phyloP scores from a whole-genome alignment of 2,113 vertebrate genomes.

The Limnothrissa miodon region DNA sequence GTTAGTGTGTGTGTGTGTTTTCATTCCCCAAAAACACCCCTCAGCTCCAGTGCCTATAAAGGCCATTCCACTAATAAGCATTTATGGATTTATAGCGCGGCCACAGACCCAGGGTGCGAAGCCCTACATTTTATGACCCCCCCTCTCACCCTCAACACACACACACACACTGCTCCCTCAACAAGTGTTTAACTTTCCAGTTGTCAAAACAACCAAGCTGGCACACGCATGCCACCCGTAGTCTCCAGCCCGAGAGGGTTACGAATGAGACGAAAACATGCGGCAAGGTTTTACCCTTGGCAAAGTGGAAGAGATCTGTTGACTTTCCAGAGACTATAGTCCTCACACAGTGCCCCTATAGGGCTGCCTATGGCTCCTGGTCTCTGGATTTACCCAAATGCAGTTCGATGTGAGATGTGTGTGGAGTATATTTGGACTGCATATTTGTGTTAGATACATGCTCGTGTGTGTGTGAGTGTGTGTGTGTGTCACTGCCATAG shows the following conservation, averaged over 20 bases:
- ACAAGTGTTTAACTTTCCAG: not conserved
- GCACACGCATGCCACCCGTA: not conserved
- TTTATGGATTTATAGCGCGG: not conserved
- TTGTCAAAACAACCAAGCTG: slow-evolving; percentile 9
- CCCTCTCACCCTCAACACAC: too few species aligned
- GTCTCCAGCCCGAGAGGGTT: not conserved
- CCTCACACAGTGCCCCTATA: not conserved
- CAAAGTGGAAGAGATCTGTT: not conserved
- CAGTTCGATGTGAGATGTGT: not conserved
- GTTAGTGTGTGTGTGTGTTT: not conserved
- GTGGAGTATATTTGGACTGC: not conserved
- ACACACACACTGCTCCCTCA: not conserved
- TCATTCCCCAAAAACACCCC: not conserved
- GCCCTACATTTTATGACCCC: not conserved
- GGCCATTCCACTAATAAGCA: not conserved
- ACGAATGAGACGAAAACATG: not conserved
- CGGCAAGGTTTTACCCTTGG: not conserved
- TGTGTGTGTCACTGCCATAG: not conserved
- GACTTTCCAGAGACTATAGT: not conserved
- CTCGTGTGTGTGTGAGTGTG: not conserved
- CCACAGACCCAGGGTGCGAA: not conserved
- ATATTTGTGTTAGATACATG: not conserved
- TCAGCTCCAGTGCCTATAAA: not conserved
- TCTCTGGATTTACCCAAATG: too few species aligned
- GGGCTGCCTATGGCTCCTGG: not conserved